Evolutionary conservation across 2,888 invertebrate genomes (phyloP), one percentile per base, ranked within the genome.

Genomic region (Lepas anatifera): DNA sequence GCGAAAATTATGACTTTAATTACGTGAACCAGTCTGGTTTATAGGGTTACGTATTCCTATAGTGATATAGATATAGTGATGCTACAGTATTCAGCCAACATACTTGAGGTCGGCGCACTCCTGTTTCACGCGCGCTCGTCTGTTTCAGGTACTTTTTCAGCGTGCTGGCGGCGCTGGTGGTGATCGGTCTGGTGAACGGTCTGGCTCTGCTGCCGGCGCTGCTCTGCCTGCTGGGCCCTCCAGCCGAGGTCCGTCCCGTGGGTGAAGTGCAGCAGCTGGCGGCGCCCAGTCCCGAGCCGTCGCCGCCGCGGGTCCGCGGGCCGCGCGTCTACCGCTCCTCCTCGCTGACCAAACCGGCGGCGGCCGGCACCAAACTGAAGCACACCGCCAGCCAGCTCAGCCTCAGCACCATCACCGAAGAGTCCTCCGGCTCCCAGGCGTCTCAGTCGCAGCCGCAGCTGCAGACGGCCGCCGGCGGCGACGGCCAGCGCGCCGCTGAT

Each of bases 331-430:
- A 72, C 71, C 58, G 69, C 27, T 73, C 73, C 67, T 71, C 58
- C 7, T 35, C 58, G 32, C 58, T 58, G 7, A 58, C 58, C 35
- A 32, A 22, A 35, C 58, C 32, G 35, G 22, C 58, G 35, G 22
- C 58, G 35, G 35, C 77, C 81, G 48, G n/a, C 58, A 58, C 22
- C 22, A 58, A 58, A 22, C 22, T 58, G 16, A 58, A 58, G 58
- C 32, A 16, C 32, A 25, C 35, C 32, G 22, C 58, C 64, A 66
- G 58, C 58, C 70, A 68, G 27, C 75, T 81, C 71, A 80, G 81
- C 66, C 84, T 96, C 70, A 94, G 95, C 18, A 97, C 96, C n/a
- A 97, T 97, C 75, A 93, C 95, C 0, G 97, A 97, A 79, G 96
- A 97, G 77, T 89, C 91, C 89, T 89, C 41, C 90, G 89, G 87